Conservation (phyloP, 2,888 invertebrate species). For the Loripinus fragilis region DNA sequence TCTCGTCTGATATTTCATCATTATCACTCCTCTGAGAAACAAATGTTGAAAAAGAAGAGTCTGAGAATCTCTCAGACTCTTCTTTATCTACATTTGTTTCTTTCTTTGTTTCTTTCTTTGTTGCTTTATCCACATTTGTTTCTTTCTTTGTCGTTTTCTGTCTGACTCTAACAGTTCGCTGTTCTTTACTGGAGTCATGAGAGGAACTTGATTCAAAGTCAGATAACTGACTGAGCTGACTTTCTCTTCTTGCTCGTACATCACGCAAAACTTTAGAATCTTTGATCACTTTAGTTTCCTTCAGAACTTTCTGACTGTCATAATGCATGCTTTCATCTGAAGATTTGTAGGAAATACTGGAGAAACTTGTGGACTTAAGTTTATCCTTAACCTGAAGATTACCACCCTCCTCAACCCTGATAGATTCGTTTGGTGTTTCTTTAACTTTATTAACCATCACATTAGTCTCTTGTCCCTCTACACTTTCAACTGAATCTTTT, state of each 20-base stretch:
- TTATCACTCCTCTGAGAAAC: not conserved
- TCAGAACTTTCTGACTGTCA: not conserved
- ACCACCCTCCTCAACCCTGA: not conserved
- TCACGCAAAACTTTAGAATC: not conserved
- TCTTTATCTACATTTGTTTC: not conserved
- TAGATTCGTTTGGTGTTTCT: too few relatives aligned
- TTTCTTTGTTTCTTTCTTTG: not conserved
- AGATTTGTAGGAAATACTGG: slow-evolving; percentile 2
- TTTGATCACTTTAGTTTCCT: not conserved
- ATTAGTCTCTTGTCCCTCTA: not conserved
- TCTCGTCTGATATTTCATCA: not conserved
- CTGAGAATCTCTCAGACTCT: not conserved
- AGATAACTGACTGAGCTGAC: not conserved
- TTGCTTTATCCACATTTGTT: not conserved
- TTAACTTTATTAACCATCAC: not conserved
- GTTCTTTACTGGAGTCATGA: not conserved
- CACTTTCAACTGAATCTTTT: not conserved
- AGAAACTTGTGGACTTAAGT: not conserved
- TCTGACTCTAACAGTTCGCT: not conserved
- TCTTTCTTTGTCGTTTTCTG: not conserved
- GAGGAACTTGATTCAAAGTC: slow-evolving; percentile 1
- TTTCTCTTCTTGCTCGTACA: slow-evolving; percentile 9
- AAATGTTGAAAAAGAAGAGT: too few relatives aligned
- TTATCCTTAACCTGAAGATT: not conserved
- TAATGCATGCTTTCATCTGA: not conserved